phyloP scores from a whole-genome alignment of 2,888 invertebrate genomes.

The Cheilosia soror region DNA sequence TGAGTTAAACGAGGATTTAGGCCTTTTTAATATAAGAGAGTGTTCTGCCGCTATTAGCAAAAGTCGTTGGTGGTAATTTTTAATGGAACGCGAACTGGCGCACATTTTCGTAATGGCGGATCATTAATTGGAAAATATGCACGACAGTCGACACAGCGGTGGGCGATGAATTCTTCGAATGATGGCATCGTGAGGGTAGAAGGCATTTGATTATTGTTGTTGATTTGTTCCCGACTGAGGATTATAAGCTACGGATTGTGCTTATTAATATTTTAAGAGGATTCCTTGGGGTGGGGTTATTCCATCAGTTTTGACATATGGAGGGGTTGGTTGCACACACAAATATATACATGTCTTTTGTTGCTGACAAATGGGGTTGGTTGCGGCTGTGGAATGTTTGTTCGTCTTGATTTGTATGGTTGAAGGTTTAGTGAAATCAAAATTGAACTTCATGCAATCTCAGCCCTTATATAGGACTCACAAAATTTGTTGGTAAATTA shows the following conservation, averaged over 20 bases:
- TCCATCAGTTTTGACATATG: not conserved
- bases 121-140: conserved; percentile 72
- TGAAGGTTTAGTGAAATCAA: too few species aligned
- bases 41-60: conserved; percentile 34
- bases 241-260: conserved; percentile 52
- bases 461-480: too few species aligned
- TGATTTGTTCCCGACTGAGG: conserved; percentile 16
- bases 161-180: conserved; percentile 29
- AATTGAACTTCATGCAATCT: too few species aligned
- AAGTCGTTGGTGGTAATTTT: conserved; percentile 16
- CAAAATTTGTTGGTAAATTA: not conserved
- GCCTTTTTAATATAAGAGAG: conserved; percentile 41
- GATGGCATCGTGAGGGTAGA: conserved; percentile 12
- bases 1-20: conserved; percentile 57
- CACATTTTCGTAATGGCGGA: conserved; percentile 59
- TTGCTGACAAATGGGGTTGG: not conserved
- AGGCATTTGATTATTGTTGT: conserved; percentile 57
- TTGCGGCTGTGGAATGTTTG: not conserved
- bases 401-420: too few species aligned
- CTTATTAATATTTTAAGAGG: conserved; percentile 61
- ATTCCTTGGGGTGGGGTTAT: not conserved
- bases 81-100: conserved; percentile 38
- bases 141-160: conserved; percentile 5
- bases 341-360: not conserved
- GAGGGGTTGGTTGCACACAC: not conserved